Base-by-base conservation (phyloP, 2,797 vertebrate species). In the Anguilla pacifica region DNA sequence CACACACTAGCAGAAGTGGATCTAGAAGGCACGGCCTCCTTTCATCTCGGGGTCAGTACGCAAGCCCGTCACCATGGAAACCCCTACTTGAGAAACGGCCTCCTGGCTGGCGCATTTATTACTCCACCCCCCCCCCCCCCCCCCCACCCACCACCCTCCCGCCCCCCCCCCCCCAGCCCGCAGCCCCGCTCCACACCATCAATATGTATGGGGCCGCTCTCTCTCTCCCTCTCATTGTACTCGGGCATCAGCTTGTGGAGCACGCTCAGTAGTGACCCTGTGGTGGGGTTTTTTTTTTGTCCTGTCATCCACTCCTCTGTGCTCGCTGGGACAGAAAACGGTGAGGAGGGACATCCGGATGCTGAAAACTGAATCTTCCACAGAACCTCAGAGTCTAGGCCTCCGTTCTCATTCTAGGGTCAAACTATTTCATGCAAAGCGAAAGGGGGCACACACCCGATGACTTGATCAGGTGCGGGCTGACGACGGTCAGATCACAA, bases 61-160 rank as follows among this genome's bases (percentile, higher is more conserved):
- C 85, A 87, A 57, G 70, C 84, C 82, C 49, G 90, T 92, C 89
- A 86, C 90, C 87, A 89, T 89, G 90, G 90, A 83, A 92, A 91
- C 90, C 43, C 77, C 74, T 87, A 49, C 86, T 88, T 86, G 82
- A 88, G 72, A 87, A 57, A 53, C 39, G 85, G 85, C 59, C 49
- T 84, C 83, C 83, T 61, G 84, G 84, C 84, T 39, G 84, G 10
- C 3, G 77, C 43, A 4, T 81, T 81, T 81, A 81, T 81, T 39
- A 25, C 39, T 85, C 84, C 28, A 31, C 19, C 55, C 9, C 19
- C 35, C 55, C 9, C 61, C 70, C 55, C 46, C 15, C 74, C 28
- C 55, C 19, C 1, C 1, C 31, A 2, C 1, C 35, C 17, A 22
- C 46, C n/a, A 28, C 39, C n/a, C 49, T 2, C 10, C 1, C 49